A percentile compares a stretch with the other conserved stretches of the same genome.
phyloP scores from a whole-genome alignment of 1,140 invertebrate species.

The Eufriesea mexicana region DNA sequence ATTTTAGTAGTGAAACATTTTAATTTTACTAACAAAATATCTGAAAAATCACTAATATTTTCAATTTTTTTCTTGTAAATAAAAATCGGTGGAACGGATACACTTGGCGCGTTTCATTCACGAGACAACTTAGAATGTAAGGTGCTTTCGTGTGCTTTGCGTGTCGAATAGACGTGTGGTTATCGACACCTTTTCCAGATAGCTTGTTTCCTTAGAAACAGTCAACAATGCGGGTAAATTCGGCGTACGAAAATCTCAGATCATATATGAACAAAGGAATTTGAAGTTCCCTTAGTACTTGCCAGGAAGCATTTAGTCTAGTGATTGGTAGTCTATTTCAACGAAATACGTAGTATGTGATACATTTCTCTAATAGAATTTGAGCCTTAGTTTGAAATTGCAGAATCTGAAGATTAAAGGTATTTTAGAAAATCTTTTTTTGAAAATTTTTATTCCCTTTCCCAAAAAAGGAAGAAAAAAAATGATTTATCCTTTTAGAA shows the following conservation, averaged over 20 bases:
- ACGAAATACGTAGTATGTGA: not conserved
- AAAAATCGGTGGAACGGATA: not conserved
- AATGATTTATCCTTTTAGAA: not conserved
- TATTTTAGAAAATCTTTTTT: not conserved
- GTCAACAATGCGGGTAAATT: constrained; percentile 74
- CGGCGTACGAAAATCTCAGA: constrained; percentile 22
- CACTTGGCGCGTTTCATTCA: not conserved
- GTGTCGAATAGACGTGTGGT: constrained; percentile 65
- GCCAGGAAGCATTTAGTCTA: not conserved
- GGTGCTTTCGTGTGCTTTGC: constrained; percentile 17
- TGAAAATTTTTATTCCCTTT: not conserved
- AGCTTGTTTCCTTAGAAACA: constrained; percentile 80
- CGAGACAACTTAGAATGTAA: not conserved
- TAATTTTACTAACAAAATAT: not conserved
- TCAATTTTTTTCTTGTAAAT: not conserved
- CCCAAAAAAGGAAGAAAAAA: not conserved
- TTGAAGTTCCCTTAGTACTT: not conserved
- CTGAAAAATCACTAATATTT: not conserved
- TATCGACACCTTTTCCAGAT: constrained; percentile 77
- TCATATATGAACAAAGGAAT: constrained; percentile 3
- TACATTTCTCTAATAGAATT: not conserved
- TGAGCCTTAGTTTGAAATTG: not conserved
- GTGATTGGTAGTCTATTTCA: not conserved
- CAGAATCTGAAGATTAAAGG: not conserved
- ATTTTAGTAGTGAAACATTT: not conserved